phyloP scores from a whole-genome alignment of 2,888 invertebrate species.

The Pyrocoelia pectoralis region DNA sequence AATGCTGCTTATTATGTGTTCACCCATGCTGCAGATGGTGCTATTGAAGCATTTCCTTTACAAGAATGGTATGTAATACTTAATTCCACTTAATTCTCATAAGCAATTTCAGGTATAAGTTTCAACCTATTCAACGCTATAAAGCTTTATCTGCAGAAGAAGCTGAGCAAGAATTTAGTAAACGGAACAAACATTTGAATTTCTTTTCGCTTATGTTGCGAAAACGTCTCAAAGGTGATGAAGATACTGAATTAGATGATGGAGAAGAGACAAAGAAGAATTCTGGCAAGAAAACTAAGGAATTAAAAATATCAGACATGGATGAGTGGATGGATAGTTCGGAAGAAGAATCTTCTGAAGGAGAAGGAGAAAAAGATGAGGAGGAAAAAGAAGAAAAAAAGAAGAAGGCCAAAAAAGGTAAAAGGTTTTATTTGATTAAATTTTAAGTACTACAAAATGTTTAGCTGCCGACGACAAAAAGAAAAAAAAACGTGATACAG shows the following conservation, averaged over 20 bases:
- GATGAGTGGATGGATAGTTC: slow-evolving; percentile 89
- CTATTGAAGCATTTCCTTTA: slow-evolving; percentile 94
- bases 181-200: slow-evolving; percentile 95
- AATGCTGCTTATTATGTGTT: slow-evolving; percentile 99
- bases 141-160: slow-evolving; percentile 97
- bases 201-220: slow-evolving; percentile 94
- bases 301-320: slow-evolving; percentile 91
- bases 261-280: slow-evolving; percentile 73
- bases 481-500: slow-evolving; percentile 83
- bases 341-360: slow-evolving; percentile 81
- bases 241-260: slow-evolving; percentile 66
- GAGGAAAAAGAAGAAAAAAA: slow-evolving; percentile 71
- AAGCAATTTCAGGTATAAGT: slow-evolving; percentile 74
- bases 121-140: slow-evolving; percentile 87
- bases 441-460: slow-evolving; percentile 16
- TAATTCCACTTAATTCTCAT: too few relatives aligned
- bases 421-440: slow-evolving; percentile 1
- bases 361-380: slow-evolving; percentile 72
- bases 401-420: slow-evolving; percentile 59
- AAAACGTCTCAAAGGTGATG: slow-evolving; percentile 82
- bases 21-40: slow-evolving; percentile 93
- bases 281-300: slow-evolving; percentile 67
- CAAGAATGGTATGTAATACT: slow-evolving; percentile 79
- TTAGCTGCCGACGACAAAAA: slow-evolving; percentile 63
- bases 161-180: slow-evolving; percentile 96